Percentiles rank a stretch among this genome's conserved stretches.
These are phyloP conservation scores for Drosophila lini DNA, from an alignment of 1,140 invertebrate species.

Conservation along the genomic window DNA sequence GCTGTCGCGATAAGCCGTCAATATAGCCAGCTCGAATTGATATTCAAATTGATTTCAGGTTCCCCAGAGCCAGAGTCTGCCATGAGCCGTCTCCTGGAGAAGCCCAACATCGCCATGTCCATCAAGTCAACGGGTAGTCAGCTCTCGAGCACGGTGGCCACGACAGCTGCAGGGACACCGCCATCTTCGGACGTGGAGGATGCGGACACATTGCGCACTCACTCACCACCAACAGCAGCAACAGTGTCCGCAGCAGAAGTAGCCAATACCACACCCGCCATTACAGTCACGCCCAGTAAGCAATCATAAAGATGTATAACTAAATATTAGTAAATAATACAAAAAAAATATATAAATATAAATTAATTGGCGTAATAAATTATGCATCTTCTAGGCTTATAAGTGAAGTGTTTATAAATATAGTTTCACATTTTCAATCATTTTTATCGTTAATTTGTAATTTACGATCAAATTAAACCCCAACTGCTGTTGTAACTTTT, in stretches of 20 bases:
- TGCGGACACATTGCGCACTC: slow-evolving; percentile 21
- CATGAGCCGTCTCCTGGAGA: slow-evolving; percentile 83
- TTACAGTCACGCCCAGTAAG: slow-evolving; percentile 43
- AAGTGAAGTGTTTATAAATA: too few relatives aligned
- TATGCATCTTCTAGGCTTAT: too few relatives aligned
- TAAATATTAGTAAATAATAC: too few relatives aligned
- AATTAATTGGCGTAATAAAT: too few relatives aligned
- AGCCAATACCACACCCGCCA: slow-evolving; percentile 17
- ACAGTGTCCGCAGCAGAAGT: neutral
- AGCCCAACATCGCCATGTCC: slow-evolving; percentile 83
- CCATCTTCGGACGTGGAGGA: slow-evolving; percentile 45
- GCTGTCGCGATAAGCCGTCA: slow-evolving; percentile 28
- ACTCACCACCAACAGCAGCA: neutral
- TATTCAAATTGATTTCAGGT: slow-evolving; percentile 46
- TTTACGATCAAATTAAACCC: too few relatives aligned
- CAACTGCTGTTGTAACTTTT: too few relatives aligned
- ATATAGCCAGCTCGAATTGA: slow-evolving; percentile 27
- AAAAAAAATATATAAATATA: too few relatives aligned
- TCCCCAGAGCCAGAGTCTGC: slow-evolving; percentile 64
- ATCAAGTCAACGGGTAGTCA: slow-evolving; percentile 77
- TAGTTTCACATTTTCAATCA: too few relatives aligned
- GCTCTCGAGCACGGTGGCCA: slow-evolving; percentile 61
- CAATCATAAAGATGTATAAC: neutral
- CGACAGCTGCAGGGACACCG: slow-evolving; percentile 19
- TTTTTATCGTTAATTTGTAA: too few relatives aligned